phyloP scores from a whole-genome alignment of 2,888 invertebrate genomes.

The Pogonocherus hispidulus region DNA sequence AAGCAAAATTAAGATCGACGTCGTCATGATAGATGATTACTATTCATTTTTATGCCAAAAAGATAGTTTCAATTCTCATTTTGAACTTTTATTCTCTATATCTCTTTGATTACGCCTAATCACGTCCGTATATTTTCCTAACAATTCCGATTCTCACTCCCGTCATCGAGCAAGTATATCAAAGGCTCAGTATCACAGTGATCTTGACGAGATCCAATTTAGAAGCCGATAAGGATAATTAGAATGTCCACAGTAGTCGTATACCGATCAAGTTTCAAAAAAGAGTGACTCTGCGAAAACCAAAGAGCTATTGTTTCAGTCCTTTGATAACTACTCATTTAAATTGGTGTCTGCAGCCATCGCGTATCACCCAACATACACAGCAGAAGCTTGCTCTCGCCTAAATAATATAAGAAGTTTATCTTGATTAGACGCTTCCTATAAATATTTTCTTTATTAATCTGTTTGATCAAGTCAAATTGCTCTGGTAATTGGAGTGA shows the following conservation, averaged over 20 bases:
- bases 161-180: too few species aligned
- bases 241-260: conserved; percentile 24
- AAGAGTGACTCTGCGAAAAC: conserved; percentile 7
- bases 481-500: background rate
- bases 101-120: too few species aligned
- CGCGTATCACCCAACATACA: background rate
- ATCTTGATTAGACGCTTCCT: background rate
- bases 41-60: too few species aligned
- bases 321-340: too few species aligned
- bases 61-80: too few species aligned
- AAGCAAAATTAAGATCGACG: too few species aligned
- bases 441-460: too few species aligned
- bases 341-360: background rate
- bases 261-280: background rate
- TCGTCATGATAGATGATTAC: too few species aligned
- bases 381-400: background rate
- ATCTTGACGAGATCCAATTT: background rate
- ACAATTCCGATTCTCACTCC: too few species aligned
- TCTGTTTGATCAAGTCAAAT: background rate
- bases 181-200: too few species aligned
- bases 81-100: too few species aligned
- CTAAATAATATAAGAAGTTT: background rate
- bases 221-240: conserved; percentile 5
- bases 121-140: too few species aligned
- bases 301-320: conserved; percentile 5